A percentile compares a stretch with the other conserved stretches of the same genome.
phyloP scores from a whole-genome alignment of 2,888 invertebrate species.

The Ganaspis brasiliensis region DNA sequence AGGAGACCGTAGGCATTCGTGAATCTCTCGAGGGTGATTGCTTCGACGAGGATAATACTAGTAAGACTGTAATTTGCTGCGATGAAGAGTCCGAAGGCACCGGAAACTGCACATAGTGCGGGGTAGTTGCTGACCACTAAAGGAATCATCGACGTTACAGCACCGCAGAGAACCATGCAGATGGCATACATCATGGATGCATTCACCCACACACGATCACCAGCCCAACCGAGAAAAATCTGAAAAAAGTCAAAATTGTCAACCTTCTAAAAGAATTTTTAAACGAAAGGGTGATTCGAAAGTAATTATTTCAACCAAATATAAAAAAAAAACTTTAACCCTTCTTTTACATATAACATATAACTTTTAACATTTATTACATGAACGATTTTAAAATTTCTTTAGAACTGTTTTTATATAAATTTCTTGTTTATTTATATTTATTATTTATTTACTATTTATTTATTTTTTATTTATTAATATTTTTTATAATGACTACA shows the following conservation, averaged over 20 bases:
- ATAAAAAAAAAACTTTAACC: too few species aligned
- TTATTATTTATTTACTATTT: too few species aligned
- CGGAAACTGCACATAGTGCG: conserved; percentile 85
- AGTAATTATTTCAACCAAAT: too few species aligned
- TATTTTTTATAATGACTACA: too few species aligned
- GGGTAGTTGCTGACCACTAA: conserved; percentile 83
- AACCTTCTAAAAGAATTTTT: too few species aligned
- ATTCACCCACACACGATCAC: conserved; percentile 90
- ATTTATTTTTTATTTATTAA: too few species aligned
- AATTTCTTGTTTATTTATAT: too few species aligned
- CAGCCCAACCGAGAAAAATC: conserved; percentile 93
- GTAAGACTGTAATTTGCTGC: conserved; percentile 96
- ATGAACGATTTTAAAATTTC: too few species aligned
- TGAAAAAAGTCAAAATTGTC: conserved; percentile 79
- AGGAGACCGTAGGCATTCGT: conserved; percentile 95
- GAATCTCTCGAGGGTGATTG: conserved; percentile 94
- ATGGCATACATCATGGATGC: conserved; percentile 90
- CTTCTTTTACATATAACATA: too few species aligned
- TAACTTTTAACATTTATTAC: too few species aligned
- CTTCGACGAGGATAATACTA: conserved; percentile 93
- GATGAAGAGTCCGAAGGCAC: conserved; percentile 94
- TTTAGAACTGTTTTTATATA: too few species aligned
- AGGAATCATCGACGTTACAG: conserved; percentile 86
- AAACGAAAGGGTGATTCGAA: too few species aligned
- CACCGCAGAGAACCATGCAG: conserved; percentile 89